These are phyloP conservation scores for Metopolophium dirhodum DNA, from an alignment of 1,140 invertebrate genomes.

Conservation along the genomic window DNA sequence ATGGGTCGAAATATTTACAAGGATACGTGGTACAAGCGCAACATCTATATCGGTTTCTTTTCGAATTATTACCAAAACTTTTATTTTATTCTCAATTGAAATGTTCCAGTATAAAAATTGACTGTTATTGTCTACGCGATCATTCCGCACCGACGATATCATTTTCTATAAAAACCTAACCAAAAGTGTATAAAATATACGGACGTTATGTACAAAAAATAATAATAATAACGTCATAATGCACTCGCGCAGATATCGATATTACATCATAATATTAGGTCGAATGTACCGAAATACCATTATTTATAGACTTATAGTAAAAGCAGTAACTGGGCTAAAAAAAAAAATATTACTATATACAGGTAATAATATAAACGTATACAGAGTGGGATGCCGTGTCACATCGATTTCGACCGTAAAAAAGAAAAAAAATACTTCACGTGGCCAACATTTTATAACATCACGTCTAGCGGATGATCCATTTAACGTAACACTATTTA, in stretches of 20 bases:
- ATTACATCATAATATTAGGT: not conserved
- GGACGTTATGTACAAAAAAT: not conserved
- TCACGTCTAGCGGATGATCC: too few relatives aligned
- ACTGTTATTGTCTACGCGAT: conserved; percentile 38
- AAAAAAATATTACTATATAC: not conserved
- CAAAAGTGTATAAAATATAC: not conserved
- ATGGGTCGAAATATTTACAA: not conserved
- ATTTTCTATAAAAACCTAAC: conserved; percentile 14
- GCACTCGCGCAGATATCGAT: not conserved
- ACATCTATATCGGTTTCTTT: conserved; percentile 31
- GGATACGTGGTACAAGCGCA: not conserved
- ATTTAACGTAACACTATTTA: too few relatives aligned
- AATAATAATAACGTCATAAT: not conserved
- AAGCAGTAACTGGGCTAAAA: not conserved
- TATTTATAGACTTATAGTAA: not conserved
- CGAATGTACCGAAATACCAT: not conserved
- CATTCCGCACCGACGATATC: not conserved
- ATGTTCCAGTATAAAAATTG: conserved; percentile 18
- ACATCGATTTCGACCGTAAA: not conserved
- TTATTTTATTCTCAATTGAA: conserved; percentile 4
- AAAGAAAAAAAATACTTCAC: not conserved
- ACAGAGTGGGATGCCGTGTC: not conserved
- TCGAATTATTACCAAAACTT: conserved; percentile 34
- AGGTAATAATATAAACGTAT: not conserved
- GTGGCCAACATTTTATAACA: too few relatives aligned